Evolutionary conservation across 2,113 vertebrate species (phyloP).

Genomic region (Danio rerio): GRCz12tu NC_133179.1:11516001-11516500

Average conservation of each 20-base stretch:
- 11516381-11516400: not conserved
- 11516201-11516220: too few species aligned
- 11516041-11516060: not conserved
- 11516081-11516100: constrained; percentile 14
- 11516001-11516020: not conserved
- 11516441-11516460: not conserved
- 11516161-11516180: too few species aligned
- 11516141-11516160: too few species aligned
- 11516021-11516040: too few species aligned
- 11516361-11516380: constrained; percentile 25
- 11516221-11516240: too few species aligned
- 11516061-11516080: not conserved
- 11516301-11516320: constrained; percentile 29
- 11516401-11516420: not conserved
- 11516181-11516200: too few species aligned
- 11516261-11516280: not conserved
- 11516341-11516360: constrained; percentile 28
- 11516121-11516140: constrained; percentile 38
- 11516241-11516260: too few species aligned
- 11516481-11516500: too few species aligned
- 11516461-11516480: not conserved
- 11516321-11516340: constrained; percentile 8
- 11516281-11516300: not conserved
- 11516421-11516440: not conserved
- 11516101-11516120: constrained; percentile 31